A percentile compares a stretch with the other conserved stretches of the same genome.
phyloP scores from a whole-genome alignment of 2,797 vertebrate species.

The Arremon brunneinucha region DNA sequence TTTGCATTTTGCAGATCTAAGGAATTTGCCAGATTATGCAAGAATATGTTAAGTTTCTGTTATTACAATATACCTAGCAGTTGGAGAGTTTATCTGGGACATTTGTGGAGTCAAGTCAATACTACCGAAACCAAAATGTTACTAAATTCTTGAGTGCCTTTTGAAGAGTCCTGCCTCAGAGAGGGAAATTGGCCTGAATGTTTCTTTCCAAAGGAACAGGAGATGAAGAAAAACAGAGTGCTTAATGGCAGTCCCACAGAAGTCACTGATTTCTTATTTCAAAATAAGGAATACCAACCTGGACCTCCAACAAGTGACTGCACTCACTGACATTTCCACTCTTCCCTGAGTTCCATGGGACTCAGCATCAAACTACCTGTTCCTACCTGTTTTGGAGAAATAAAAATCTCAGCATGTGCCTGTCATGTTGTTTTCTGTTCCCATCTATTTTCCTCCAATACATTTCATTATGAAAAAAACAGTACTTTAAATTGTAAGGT shows the following conservation, averaged over 20 bases:
- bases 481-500: background rate
- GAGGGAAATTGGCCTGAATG: background rate
- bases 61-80: background rate
- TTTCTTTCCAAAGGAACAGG: background rate
- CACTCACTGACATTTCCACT: background rate
- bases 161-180: background rate
- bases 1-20: background rate
- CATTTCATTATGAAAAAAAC: background rate
- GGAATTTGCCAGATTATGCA: background rate
- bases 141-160: background rate
- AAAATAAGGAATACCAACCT: background rate
- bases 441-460: background rate
- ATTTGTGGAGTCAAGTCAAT: background rate
- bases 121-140: background rate
- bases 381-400: background rate
- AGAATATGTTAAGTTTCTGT: background rate
- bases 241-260: background rate
- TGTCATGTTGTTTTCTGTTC: background rate
- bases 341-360: background rate
- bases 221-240: background rate
- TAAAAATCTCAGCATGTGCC: background rate
- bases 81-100: background rate
- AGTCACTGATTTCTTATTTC: background rate
- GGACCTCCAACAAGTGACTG: background rate
- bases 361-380: background rate